phyloP scores from a whole-genome alignment of 2,888 invertebrate species.

The Drosophila sordidula region DNA sequence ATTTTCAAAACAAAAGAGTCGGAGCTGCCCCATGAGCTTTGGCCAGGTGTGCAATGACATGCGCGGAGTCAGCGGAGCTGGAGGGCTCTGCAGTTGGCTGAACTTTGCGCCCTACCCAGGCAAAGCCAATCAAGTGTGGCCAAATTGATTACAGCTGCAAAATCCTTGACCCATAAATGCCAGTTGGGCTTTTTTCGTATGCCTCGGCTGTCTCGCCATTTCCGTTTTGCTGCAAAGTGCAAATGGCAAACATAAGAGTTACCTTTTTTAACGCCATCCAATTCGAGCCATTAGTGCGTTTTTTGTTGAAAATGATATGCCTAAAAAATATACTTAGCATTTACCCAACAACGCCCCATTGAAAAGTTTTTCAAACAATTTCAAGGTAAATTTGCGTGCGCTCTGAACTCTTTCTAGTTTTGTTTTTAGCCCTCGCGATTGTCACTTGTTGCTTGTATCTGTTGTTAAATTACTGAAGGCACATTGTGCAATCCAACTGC shows the following conservation, averaged over 20 bases:
- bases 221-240: conserved; percentile 69
- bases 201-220: conserved; percentile 44
- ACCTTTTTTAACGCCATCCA: conserved; percentile 13
- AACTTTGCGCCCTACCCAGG: conserved; percentile 48
- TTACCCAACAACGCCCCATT: conserved; percentile 24
- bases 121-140: conserved; percentile 68
- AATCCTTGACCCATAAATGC: conserved; percentile 66
- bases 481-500: conserved; percentile 18
- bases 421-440: conserved; percentile 11
- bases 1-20: conserved; percentile 47
- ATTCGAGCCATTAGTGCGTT: conserved; percentile 46
- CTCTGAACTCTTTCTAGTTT: conserved; percentile 11
- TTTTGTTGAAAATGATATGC: conserved; percentile 41
- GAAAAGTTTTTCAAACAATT: conserved; percentile 46
- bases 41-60: conserved; percentile 60
- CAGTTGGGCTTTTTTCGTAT: conserved; percentile 20
- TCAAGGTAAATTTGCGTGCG: conserved; percentile 60
- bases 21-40: neutral
- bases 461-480: conserved; percentile 10
- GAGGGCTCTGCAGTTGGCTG: conserved; percentile 29
- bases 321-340: conserved; percentile 14
- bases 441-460: conserved; percentile 24
- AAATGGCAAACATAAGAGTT: conserved; percentile 41
- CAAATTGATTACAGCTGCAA: conserved; percentile 57
- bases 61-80: conserved; percentile 1